These are phyloP conservation scores for Toxonevra muliebris DNA, from an alignment of 2,888 invertebrate species.

Conservation along the genomic window DNA sequence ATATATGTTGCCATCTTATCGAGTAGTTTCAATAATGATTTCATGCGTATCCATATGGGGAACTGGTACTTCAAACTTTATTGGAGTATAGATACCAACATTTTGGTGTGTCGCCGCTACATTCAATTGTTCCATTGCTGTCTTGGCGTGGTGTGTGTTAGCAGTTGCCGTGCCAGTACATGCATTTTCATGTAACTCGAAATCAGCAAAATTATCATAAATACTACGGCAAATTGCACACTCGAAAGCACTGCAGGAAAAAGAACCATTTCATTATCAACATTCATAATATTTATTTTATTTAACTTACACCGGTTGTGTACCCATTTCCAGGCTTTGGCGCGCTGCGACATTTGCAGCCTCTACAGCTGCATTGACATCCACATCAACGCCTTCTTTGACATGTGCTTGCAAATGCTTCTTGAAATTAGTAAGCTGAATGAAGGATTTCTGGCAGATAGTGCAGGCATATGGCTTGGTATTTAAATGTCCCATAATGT, in stretches of 20 bases:
- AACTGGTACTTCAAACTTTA: conserved; percentile 58
- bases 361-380: conserved; percentile 51
- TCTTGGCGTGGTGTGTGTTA: conserved; percentile 28
- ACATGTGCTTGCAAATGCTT: conserved; percentile 59
- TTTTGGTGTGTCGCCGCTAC: conserved; percentile 39
- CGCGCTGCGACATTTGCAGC: conserved; percentile 54
- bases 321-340: conserved; percentile 51
- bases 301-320: conserved; percentile 50
- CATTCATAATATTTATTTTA: not conserved
- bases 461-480: conserved; percentile 61
- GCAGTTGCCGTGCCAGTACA: conserved; percentile 46
- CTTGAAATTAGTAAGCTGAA: conserved; percentile 61
- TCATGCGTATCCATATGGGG: conserved; percentile 59
- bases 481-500: conserved; percentile 63
- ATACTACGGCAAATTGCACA: conserved; percentile 60
- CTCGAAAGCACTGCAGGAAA: conserved; percentile 55
- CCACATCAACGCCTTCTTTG: conserved; percentile 56
- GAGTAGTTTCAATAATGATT: conserved; percentile 61
- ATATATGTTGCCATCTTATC: conserved; percentile 42
- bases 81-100: conserved; percentile 55
- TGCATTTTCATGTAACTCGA: conserved; percentile 60
- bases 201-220: conserved; percentile 60
- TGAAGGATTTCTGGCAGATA: conserved; percentile 61
- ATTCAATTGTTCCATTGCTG: conserved; percentile 33
- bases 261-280: conserved; percentile 8